Percentiles rank a stretch among this genome's conserved stretches.
Evolutionary conservation across 2,113 vertebrate species (phyloP).

Genomic region (Engraulis encrasicolus): DNA sequence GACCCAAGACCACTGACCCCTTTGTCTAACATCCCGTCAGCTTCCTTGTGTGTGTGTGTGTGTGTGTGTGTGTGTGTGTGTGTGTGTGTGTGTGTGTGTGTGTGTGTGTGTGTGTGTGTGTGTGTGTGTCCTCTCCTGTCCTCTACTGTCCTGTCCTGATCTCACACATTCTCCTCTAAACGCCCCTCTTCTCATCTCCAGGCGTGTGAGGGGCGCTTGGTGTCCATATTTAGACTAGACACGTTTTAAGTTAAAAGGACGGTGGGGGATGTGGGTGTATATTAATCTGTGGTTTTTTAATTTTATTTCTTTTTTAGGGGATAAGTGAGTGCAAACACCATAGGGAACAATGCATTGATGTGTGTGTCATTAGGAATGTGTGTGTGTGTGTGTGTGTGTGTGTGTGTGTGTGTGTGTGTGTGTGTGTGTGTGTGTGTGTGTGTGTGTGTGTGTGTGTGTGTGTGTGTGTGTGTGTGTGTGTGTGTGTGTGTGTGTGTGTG

Average conservation of each 20-base stretch:
- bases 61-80: too few relatives aligned
- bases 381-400: not conserved
- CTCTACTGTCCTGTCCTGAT: constrained; percentile 27
- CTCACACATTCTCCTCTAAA: constrained; percentile 23
- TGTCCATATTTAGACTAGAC: constrained; percentile 35
- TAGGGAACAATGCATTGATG: not conserved
- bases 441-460: too few relatives aligned
- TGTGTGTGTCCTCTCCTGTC: too few relatives aligned
- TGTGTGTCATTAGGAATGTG: not conserved
- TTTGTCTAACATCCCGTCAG: too few relatives aligned
- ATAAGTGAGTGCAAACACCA: not conserved
- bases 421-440: too few relatives aligned
- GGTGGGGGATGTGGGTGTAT: not conserved
- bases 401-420: too few relatives aligned
- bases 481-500: too few relatives aligned
- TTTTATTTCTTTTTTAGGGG: not conserved
- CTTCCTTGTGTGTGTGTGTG: too few relatives aligned
- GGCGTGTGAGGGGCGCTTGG: not conserved
- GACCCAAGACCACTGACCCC: too few relatives aligned
- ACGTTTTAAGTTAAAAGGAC: not conserved
- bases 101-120: too few relatives aligned
- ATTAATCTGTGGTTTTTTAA: not conserved
- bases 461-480: not conserved
- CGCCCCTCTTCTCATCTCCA: constrained; percentile 26
- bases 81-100: too few relatives aligned